Percentiles rank a stretch among this genome's conserved stretches.
These are phyloP conservation scores for Stenchaetothrips biformis DNA, from an alignment of 2,888 invertebrate species.

Conservation along the genomic window DNA sequence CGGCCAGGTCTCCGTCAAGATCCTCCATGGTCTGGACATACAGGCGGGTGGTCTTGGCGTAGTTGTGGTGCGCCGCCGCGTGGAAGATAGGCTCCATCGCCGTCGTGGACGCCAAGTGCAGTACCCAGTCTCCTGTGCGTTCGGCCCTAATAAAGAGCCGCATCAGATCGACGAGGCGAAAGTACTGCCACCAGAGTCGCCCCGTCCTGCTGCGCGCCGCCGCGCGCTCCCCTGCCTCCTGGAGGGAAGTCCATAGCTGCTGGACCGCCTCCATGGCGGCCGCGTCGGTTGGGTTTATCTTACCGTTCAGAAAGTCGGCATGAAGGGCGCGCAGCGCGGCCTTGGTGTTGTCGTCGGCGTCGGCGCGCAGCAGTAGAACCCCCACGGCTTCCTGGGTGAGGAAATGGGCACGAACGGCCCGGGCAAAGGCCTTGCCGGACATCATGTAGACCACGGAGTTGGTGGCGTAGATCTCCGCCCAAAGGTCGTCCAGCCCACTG, in stretches of 20 bases:
- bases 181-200: slow-evolving; percentile 30
- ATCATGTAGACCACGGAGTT: slow-evolving; percentile 41
- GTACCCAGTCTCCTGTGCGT: slow-evolving; percentile 32
- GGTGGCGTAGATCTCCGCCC: slow-evolving; percentile 40
- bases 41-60: too few species aligned
- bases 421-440: slow-evolving; percentile 40
- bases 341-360: too few species aligned
- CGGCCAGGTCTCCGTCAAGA: too few species aligned
- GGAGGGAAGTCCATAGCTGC: too few species aligned
- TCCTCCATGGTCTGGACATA: too few species aligned
- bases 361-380: too few species aligned
- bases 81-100: slow-evolving; percentile 34
- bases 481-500: slow-evolving; percentile 43
- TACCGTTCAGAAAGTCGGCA: too few species aligned
- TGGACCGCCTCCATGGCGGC: too few species aligned
- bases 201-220: not conserved
- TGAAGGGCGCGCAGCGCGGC: too few species aligned
- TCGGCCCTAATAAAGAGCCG: slow-evolving; percentile 32
- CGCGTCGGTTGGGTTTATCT: too few species aligned
- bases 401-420: slow-evolving; percentile 40
- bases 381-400: slow-evolving; percentile 38
- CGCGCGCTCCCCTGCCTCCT: too few species aligned
- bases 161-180: slow-evolving; percentile 28
- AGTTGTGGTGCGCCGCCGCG: too few species aligned
- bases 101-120: slow-evolving; percentile 32